phyloP scores from a whole-genome alignment of 2,888 invertebrate genomes.

The Piscicola geometra region DNA sequence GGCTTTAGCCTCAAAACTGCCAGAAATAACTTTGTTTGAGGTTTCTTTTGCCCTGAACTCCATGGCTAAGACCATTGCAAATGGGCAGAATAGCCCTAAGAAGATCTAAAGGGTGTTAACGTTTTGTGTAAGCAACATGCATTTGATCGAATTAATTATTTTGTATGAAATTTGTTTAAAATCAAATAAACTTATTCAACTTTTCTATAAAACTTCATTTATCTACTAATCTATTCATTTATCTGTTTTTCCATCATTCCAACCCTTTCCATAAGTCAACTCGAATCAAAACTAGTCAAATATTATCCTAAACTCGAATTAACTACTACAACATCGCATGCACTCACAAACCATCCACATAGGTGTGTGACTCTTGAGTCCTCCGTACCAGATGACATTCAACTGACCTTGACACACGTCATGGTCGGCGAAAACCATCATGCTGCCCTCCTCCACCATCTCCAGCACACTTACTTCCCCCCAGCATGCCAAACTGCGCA shows the following conservation, averaged over 20 bases:
- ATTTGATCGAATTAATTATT: too few relatives aligned
- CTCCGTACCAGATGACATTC: slow-evolving; percentile 55
- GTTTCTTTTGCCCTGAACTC: slow-evolving; percentile 47
- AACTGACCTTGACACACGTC: slow-evolving; percentile 55
- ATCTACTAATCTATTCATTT: too few relatives aligned
- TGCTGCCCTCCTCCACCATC: slow-evolving; percentile 51
- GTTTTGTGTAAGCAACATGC: too few relatives aligned
- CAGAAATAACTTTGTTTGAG: slow-evolving; percentile 20
- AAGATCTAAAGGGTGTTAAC: slow-evolving; percentile 46
- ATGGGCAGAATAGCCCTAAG: slow-evolving; percentile 46
- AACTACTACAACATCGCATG: too few relatives aligned
- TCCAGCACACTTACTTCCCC: slow-evolving; percentile 50
- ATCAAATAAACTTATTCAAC: too few relatives aligned
- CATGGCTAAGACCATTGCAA: slow-evolving; percentile 48
- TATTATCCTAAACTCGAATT: too few relatives aligned
- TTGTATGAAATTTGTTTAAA: too few relatives aligned
- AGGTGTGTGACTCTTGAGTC: slow-evolving; percentile 53
- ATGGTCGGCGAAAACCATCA: slow-evolving; percentile 55
- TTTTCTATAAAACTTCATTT: too few relatives aligned
- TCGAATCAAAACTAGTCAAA: too few relatives aligned
- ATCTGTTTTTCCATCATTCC: too few relatives aligned
- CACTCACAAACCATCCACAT: slow-evolving; percentile 49
- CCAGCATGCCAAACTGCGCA: slow-evolving; percentile 48
- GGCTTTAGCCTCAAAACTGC: not conserved
- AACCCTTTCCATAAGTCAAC: too few relatives aligned